A percentile compares a stretch with the other conserved stretches of the same genome.
Conservation (phyloP, 2,797 vertebrate species). For the Loriculus beryllinus region DNA sequence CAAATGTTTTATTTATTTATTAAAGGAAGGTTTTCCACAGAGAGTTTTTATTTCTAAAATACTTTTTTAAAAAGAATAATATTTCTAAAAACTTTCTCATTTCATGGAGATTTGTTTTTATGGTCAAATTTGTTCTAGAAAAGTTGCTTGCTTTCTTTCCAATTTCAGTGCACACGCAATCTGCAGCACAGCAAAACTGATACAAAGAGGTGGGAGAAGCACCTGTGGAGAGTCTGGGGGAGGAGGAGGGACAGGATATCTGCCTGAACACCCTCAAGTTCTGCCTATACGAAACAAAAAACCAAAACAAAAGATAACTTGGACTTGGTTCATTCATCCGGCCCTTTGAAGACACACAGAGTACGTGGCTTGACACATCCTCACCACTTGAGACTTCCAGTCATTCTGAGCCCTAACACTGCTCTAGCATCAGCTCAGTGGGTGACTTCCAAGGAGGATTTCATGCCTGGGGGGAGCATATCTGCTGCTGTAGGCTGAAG, state of each 20-base stretch:
- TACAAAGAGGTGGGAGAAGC: background rate
- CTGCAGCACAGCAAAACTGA: background rate
- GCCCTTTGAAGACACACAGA: background rate
- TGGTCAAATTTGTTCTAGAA: background rate
- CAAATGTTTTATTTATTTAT: background rate
- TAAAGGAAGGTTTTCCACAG: background rate
- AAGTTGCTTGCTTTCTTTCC: background rate
- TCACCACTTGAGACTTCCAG: background rate
- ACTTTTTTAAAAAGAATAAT: background rate
- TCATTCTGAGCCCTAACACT: accelerated
- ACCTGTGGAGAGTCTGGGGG: background rate
- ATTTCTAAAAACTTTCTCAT: background rate
- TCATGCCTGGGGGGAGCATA: accelerated
- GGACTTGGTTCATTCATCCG: background rate
- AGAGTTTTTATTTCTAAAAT: background rate
- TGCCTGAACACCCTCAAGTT: background rate
- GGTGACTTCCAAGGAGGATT: background rate
- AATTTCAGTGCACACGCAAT: accelerated
- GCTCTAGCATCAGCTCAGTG: accelerated
- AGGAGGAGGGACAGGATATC: background rate
- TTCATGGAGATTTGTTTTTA: background rate
- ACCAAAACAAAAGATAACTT: background rate
- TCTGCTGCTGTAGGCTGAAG: background rate
- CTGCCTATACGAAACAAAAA: background rate
- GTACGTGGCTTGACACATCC: accelerated